Base-by-base conservation (phyloP, 1,140 invertebrate species). In the Panagrolaimus sp. region DNA sequence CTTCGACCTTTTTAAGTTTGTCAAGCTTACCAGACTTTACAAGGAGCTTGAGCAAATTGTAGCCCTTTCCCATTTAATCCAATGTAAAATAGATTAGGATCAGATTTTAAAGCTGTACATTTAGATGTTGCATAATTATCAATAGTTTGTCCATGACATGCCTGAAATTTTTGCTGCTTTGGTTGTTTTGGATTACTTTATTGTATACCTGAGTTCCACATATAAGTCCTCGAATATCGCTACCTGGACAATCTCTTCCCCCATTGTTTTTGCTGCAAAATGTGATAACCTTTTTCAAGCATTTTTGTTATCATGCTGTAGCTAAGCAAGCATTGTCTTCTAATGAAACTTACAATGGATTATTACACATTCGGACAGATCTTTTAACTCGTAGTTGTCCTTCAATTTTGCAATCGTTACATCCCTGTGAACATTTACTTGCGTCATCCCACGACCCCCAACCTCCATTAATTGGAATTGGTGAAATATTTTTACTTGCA, bases 11-110 rank as follows among this genome's bases (percentile, higher is more conserved):
- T n/a, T n/a, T n/a, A n/a, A n/a, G n/a, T n/a, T n/a, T 38, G 2
- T 38, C 7, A 38, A 38, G 14, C 8, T n/a, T 44, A 67, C 66
- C 66, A 67, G 16, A 67, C 31, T 65, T 66, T 66, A 23, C 65
- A 66, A 8, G 31, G 16, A 13, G 38, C 65, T 46, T 66, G 45
- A 25, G 8, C 31, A 14, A 48, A 45, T 20, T 66, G 38, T 16
- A 66, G 9, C 13, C 65, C 65, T 11, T 57, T 8, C n/a, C 42
- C 65, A 11, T 9, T 48, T 23, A 47, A 20, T 16, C 42, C 23
- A 9, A 47, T 31, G 23, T 45, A 16, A 9, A 42, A 38, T 5
- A n/a, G 9, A 25, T 48, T 42, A 0, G 23, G n/a, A 42, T 57
- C 45, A 9, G 5, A 9, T n/a, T 42, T 47, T 5, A 45, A 5